Percentiles rank a stretch among this genome's conserved stretches.
phyloP scores from a whole-genome alignment of 2,113 vertebrate species.

The human (Homo sapiens) region GRCh38 chr1:40343001-40343500 shows the following conservation, averaged over 20 bases:
- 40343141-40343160: not conserved
- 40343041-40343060: not conserved
- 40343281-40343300: too few species aligned
- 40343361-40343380: too few species aligned
- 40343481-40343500: too few species aligned
- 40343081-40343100: not conserved
- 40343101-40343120: not conserved
- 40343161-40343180: not conserved
- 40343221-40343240: not conserved
- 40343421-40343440: too few species aligned
- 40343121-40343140: not conserved
- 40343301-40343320: too few species aligned
- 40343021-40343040: not conserved
- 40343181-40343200: not conserved
- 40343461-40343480: too few species aligned
- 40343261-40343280: too few species aligned
- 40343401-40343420: too few species aligned
- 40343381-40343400: too few species aligned
- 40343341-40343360: too few species aligned
- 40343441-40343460: too few species aligned
- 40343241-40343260: not conserved
- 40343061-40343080: not conserved
- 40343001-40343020: not conserved
- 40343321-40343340: too few species aligned
- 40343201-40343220: not conserved